phyloP scores from a whole-genome alignment of 2,797 vertebrate species.

The Periparus ater region DNA sequence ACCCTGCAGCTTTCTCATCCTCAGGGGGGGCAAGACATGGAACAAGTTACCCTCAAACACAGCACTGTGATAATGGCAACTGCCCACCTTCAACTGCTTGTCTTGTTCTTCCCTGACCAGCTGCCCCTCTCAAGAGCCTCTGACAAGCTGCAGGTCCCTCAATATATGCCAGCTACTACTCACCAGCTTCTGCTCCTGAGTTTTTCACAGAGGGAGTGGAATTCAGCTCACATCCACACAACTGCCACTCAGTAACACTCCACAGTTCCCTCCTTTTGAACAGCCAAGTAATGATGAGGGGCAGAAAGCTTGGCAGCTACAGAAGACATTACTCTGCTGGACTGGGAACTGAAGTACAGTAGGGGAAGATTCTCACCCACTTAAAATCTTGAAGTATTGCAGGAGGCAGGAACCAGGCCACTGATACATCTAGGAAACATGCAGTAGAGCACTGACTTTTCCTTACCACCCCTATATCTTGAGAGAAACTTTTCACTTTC shows the following conservation, averaged over 20 bases:
- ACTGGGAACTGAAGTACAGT: not conserved
- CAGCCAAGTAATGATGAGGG: not conserved
- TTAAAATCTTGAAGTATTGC: not conserved
- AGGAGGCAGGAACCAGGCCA: not conserved
- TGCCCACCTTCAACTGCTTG: not conserved
- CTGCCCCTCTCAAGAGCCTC: not conserved
- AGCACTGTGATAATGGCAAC: rapidly evolving
- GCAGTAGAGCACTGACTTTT: not conserved
- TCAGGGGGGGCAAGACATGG: rapidly evolving
- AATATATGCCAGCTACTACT: not conserved
- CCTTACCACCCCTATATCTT: not conserved
- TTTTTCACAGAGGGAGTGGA: not conserved
- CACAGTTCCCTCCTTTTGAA: not conserved
- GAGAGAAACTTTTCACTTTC: not conserved
- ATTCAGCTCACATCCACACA: not conserved
- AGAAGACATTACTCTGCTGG: not conserved
- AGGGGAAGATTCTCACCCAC: not conserved
- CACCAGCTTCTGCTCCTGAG: not conserved
- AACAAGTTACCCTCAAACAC: not conserved
- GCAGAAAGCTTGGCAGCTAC: not conserved
- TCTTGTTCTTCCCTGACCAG: not conserved
- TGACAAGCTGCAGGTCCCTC: not conserved
- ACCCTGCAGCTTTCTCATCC: not conserved
- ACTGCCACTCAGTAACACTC: not conserved
- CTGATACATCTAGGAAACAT: rapidly evolving